Conservation (phyloP, 2,888 invertebrate genomes). For the Boloria selene region DNA sequence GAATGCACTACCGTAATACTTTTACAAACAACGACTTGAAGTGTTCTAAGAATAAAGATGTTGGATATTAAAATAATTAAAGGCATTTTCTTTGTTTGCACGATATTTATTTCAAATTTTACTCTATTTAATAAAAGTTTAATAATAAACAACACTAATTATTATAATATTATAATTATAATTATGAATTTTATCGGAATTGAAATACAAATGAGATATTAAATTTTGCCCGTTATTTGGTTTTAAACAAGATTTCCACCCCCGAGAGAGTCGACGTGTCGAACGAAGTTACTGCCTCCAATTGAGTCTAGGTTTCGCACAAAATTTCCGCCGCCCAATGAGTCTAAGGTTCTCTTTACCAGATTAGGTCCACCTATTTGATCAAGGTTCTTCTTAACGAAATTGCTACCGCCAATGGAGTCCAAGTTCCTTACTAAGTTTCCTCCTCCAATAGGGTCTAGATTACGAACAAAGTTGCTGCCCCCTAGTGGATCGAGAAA, state of each 20-base stretch:
- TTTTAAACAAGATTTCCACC: constrained; percentile 68
- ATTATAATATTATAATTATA: constrained; percentile 27
- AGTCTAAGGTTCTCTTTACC: constrained; percentile 68
- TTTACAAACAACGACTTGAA: constrained; percentile 1
- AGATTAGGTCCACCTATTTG: constrained; percentile 72
- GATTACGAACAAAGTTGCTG: constrained; percentile 65
- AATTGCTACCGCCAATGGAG: constrained; percentile 67
- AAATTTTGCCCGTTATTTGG: constrained; percentile 11
- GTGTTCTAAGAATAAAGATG: constrained; percentile 18
- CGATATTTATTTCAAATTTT: constrained; percentile 41
- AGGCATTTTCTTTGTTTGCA: constrained; percentile 35
- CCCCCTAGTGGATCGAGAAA: constrained; percentile 62
- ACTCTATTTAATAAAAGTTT: constrained; percentile 22
- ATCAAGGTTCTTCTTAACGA: constrained; percentile 72
- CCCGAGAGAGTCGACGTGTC: constrained; percentile 65
- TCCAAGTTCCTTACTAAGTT: constrained; percentile 72
- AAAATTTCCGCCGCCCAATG: constrained; percentile 72
- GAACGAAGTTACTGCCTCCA: constrained; percentile 77
- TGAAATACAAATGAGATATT: constrained; percentile 21
- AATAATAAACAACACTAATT: constrained; percentile 39
- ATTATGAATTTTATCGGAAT: constrained; percentile 44
- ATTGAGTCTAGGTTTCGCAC: constrained; percentile 73
- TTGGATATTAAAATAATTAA: constrained; percentile 18
- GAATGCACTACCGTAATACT: constrained; percentile 22
- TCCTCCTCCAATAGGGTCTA: constrained; percentile 71